phyloP scores from a whole-genome alignment of 2,888 invertebrate genomes.

The Macrophya annulata region DNA sequence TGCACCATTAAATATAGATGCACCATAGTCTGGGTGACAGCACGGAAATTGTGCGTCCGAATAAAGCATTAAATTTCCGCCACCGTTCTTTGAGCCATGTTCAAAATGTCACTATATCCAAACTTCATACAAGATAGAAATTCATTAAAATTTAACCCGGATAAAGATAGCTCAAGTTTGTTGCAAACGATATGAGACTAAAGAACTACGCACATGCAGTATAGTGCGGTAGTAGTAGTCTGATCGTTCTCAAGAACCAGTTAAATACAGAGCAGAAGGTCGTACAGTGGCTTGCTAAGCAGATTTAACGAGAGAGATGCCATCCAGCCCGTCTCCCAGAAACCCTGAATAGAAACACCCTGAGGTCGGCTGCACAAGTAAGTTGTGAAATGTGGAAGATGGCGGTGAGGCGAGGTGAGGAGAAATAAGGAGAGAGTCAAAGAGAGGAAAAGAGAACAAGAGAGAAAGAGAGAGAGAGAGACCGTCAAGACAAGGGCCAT shows the following conservation, averaged over 20 bases:
- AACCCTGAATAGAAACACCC: constrained; percentile 69
- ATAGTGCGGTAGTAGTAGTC: neutral
- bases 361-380: neutral
- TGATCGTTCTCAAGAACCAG: constrained; percentile 27
- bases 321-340: constrained; percentile 63
- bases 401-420: neutral
- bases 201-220: neutral
- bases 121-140: neutral
- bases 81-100: neutral
- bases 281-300: constrained; percentile 62
- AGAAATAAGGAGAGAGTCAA: neutral
- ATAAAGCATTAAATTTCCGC: constrained; percentile 21
- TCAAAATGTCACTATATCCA: neutral
- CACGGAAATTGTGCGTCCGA: constrained; percentile 36
- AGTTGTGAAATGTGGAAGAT: constrained; percentile 36
- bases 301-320: constrained; percentile 66
- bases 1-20: constrained; percentile 30
- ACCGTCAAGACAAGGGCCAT: constrained; percentile 74
- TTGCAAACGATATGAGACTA: neutral
- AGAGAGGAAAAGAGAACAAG: constrained; percentile 10
- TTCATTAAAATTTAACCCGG: neutral
- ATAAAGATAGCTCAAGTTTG: no score
- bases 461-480: neutral
- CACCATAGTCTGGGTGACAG: neutral
- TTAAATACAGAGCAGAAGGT: constrained; percentile 46